A percentile compares a stretch with the other conserved stretches of the same genome.
Conservation (phyloP, 2,797 vertebrate genomes). For the Hydrolagus colliei region DNA sequence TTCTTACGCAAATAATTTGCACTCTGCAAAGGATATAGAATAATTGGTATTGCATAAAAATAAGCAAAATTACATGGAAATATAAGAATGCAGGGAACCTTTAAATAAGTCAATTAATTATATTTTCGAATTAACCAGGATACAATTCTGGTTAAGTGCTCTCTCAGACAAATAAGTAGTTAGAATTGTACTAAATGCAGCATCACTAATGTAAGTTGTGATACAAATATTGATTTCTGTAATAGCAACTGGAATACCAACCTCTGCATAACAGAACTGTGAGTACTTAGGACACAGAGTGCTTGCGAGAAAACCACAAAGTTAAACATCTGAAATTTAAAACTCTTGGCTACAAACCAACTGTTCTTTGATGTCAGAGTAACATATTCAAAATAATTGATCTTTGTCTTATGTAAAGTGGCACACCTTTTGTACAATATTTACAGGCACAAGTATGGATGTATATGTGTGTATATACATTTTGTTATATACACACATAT, state of each 20-base stretch:
- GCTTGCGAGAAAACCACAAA: too few species aligned
- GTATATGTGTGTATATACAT: too few species aligned
- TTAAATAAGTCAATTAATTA: constrained; percentile 14
- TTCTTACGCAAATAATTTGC: neutral
- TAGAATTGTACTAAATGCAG: neutral
- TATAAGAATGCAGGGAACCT: neutral
- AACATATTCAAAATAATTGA: neutral
- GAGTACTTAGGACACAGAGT: too few species aligned
- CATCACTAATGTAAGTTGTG: constrained; percentile 3
- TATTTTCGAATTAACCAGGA: neutral
- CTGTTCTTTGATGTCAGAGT: neutral
- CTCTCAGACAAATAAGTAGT: neutral
- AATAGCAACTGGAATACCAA: neutral
- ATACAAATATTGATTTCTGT: constrained; percentile 1
- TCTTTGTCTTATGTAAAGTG: too few species aligned
- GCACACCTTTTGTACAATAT: too few species aligned
- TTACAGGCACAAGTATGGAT: too few species aligned
- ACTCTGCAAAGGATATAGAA: neutral
- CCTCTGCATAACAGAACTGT: neutral
- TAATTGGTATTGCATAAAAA: neutral
- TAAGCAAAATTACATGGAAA: neutral
- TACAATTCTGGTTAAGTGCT: neutral
- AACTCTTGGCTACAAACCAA: neutral
- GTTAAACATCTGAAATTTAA: neutral
- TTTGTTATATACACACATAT: too few species aligned